Conservation (phyloP, 2,113 vertebrate genomes). For the Sprattus sprattus region DNA sequence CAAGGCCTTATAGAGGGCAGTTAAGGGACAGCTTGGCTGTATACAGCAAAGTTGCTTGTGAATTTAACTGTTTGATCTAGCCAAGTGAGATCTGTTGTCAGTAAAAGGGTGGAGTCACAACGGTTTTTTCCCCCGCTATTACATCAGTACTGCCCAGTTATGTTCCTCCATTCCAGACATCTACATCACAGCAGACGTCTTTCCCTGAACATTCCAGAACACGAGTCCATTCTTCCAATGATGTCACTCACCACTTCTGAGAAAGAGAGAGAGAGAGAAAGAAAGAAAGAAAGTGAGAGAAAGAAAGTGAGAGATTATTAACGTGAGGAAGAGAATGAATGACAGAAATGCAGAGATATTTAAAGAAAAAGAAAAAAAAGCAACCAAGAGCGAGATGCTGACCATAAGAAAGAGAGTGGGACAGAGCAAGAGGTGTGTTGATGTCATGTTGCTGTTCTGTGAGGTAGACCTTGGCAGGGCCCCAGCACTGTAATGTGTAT, state of each 20-base stretch:
- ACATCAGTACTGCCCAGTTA: background rate
- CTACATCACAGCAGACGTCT: background rate
- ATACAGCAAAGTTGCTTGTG: too few relatives aligned
- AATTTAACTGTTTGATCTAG: background rate
- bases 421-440: background rate
- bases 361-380: too few relatives aligned
- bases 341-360: background rate
- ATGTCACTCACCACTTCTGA: background rate
- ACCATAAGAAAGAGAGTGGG: background rate
- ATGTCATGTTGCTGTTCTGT: background rate
- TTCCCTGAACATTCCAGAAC: background rate
- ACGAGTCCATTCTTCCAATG: conserved; percentile 1
- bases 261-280: background rate
- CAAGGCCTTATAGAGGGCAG: too few relatives aligned
- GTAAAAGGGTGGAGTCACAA: background rate
- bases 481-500: background rate
- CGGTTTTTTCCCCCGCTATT: background rate
- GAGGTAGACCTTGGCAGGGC: background rate
- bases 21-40: too few relatives aligned
- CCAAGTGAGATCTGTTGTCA: background rate
- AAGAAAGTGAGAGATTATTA: background rate
- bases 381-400: background rate
- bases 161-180: background rate
- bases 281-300: background rate
- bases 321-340: too few relatives aligned